A percentile compares a stretch with the other conserved stretches of the same genome.
phyloP scores from a whole-genome alignment of 2,888 invertebrate species.

The Lasioglossum leucozonium region DNA sequence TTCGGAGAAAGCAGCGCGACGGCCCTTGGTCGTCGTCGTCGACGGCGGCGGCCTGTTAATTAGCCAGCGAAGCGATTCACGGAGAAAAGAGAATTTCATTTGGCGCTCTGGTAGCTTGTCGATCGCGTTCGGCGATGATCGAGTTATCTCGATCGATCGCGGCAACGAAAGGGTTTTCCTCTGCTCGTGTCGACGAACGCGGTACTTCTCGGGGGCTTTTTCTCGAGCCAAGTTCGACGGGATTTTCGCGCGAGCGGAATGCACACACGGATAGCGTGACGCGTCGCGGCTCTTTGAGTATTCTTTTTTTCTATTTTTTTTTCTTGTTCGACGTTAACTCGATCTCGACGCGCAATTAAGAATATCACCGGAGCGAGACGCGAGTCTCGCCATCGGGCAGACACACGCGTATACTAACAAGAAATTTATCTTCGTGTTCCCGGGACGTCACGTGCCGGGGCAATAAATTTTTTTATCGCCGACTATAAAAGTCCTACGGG shows the following conservation, averaged over 20 bases:
- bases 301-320: background rate
- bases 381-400: background rate
- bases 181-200: constrained; percentile 4
- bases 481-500: constrained; percentile 47
- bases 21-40: background rate
- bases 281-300: background rate
- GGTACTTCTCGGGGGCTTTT: background rate
- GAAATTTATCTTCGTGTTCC: constrained; percentile 62
- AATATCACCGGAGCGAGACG: background rate
- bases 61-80: background rate
- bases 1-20: too few species aligned
- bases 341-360: constrained; percentile 6
- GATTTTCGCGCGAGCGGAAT: constrained; percentile 18
- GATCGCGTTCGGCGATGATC: constrained; percentile 1
- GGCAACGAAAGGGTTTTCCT: constrained; percentile 3
- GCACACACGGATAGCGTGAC: background rate
- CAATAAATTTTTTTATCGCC: constrained; percentile 61
- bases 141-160: background rate
- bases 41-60: background rate
- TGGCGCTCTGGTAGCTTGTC: background rate
- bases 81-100: background rate
- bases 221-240: background rate
- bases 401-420: constrained; percentile 24
- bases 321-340: background rate
- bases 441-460: constrained; percentile 40